Evolutionary conservation across 2,113 vertebrate genomes (phyloP).

Genomic region (Nesospiza acunhae): DNA sequence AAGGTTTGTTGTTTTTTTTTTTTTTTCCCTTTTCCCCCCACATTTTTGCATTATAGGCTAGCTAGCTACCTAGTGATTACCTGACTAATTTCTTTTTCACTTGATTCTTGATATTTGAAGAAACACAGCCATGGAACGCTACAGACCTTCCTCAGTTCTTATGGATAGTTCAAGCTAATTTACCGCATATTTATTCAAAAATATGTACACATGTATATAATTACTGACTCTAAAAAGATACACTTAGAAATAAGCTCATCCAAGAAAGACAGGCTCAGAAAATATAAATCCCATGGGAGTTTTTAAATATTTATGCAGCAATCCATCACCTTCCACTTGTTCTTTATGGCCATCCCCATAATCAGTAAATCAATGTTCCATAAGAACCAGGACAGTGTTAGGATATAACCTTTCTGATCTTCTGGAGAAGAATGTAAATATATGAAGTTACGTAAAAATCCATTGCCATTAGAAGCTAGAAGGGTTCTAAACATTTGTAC

Average conservation of each 20-base stretch:
- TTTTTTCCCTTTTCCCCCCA: fast-evolving
- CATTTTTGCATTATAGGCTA: not conserved
- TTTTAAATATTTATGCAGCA: not conserved
- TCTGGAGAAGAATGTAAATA: not conserved
- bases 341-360: not conserved
- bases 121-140: not conserved
- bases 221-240: not conserved
- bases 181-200: not conserved
- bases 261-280: not conserved
- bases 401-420: not conserved
- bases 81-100: not conserved
- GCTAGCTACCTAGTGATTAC: not conserved
- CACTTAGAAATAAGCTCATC: not conserved
- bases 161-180: not conserved
- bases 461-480: not conserved
- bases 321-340: not conserved
- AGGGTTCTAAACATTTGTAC: not conserved
- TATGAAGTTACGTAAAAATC: not conserved
- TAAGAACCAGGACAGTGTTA: not conserved
- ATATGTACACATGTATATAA: not conserved
- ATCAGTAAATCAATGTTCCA: not conserved
- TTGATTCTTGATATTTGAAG: not conserved
- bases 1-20: not conserved
- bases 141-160: not conserved
- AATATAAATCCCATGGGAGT: not conserved